Conservation (phyloP, 2,888 invertebrate genomes). For the Silvanus unidentatus region DNA sequence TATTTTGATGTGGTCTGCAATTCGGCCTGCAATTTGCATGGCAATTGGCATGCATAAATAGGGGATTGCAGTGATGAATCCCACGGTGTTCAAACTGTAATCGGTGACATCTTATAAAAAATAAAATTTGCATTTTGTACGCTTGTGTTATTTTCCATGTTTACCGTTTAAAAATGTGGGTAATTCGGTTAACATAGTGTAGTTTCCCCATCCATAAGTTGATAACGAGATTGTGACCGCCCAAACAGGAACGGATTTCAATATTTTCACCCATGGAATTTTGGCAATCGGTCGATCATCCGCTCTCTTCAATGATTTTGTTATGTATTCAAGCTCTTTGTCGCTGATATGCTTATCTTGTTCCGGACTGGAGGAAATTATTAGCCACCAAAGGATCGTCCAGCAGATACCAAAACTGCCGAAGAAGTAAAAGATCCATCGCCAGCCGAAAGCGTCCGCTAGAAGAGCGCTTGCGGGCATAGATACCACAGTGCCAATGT, state of each 20-base stretch:
- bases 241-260: conserved; percentile 72
- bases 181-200: conserved; percentile 73
- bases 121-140: too few relatives aligned
- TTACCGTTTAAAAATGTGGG: conserved; percentile 77
- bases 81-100: conserved; percentile 71
- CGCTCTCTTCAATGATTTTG: conserved; percentile 53
- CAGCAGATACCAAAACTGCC: conserved; percentile 60
- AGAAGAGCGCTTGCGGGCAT: conserved; percentile 72
- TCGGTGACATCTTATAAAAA: conserved; percentile 68
- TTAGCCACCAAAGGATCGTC: conserved; percentile 64
- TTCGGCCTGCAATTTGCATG: conserved; percentile 70
- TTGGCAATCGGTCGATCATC: conserved; percentile 48
- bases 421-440: conserved; percentile 74
- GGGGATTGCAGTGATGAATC: conserved; percentile 78
- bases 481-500: conserved; percentile 76
- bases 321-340: conserved; percentile 68
- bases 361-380: conserved; percentile 69
- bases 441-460: conserved; percentile 68
- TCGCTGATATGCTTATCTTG: conserved; percentile 66
- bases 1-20: conserved; percentile 72
- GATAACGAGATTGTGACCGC: conserved; percentile 77
- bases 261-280: conserved; percentile 70
- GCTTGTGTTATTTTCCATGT: too few relatives aligned
- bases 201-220: conserved; percentile 85
- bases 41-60: conserved; percentile 82